phyloP scores from a whole-genome alignment of 2,113 vertebrate species.

The Noctilio leporinus region DNA sequence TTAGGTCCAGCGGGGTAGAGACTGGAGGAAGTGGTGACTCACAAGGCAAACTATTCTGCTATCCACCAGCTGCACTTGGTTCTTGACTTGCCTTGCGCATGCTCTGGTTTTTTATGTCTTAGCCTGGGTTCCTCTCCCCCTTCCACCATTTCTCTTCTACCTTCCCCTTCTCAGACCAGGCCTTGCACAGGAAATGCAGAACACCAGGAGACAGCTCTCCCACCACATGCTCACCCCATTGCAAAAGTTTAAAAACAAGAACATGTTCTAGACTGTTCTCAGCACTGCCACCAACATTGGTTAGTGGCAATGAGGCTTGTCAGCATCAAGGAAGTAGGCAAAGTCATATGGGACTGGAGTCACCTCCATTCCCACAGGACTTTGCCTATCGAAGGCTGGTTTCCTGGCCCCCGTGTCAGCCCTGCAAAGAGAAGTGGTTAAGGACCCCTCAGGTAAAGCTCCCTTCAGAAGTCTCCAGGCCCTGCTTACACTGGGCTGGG shows the following conservation, averaged over 20 bases:
- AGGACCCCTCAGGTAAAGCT: fast-evolving
- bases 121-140: background rate
- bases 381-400: background rate
- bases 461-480: background rate
- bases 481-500: background rate
- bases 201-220: background rate
- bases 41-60: fast-evolving
- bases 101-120: background rate
- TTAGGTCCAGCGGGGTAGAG: background rate
- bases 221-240: background rate
- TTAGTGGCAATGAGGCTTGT: background rate
- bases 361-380: background rate
- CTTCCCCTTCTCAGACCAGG: background rate
- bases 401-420: background rate
- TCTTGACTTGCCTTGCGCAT: background rate
- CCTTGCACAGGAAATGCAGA: background rate
- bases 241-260: background rate
- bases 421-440: background rate
- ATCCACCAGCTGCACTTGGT: background rate
- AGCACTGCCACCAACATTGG: background rate
- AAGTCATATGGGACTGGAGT: too few relatives aligned
- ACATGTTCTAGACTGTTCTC: background rate
- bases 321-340: background rate
- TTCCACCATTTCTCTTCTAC: background rate
- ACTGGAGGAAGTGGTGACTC: background rate